These are phyloP conservation scores for Porites divaricata DNA, from an alignment of 92 coral and sea anemone species.

Conservation along the genomic window DNA sequence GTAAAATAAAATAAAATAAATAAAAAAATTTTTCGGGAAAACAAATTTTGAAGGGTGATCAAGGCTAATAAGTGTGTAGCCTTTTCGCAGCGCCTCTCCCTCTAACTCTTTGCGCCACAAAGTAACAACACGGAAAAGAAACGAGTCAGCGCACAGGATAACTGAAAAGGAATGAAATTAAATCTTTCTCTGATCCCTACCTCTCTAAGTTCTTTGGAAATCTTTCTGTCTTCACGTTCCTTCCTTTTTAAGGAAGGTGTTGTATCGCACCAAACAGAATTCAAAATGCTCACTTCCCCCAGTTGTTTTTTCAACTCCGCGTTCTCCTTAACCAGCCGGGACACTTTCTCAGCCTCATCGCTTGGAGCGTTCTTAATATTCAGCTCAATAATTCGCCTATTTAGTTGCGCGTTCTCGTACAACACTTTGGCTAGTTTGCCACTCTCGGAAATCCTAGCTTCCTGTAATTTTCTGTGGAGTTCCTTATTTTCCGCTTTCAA, in stretches of 20 bases:
- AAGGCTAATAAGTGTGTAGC: no score
- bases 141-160: no score
- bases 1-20: no score
- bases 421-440: constrained; percentile 82
- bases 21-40: no score
- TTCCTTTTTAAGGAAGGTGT: constrained; percentile 71
- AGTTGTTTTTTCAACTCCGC: constrained; percentile 78
- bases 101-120: no score
- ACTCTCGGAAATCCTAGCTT: constrained; percentile 74
- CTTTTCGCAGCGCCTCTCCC: no score
- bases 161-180: no score
- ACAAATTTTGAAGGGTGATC: no score
- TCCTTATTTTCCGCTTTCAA: constrained; percentile 71
- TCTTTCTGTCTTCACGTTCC: constrained; percentile 50
- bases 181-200: constrained; percentile 15
- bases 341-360: constrained; percentile 57
- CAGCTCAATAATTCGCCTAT: constrained; percentile 68
- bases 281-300: constrained; percentile 88
- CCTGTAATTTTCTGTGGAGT: constrained; percentile 62
- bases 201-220: constrained; percentile 73
- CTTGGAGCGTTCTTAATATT: constrained; percentile 40
- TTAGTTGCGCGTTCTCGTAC: constrained; percentile 75
- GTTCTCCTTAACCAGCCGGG: constrained; percentile 74
- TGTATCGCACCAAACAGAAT: constrained; percentile 69
- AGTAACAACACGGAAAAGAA: no score